phyloP scores from a whole-genome alignment of 2,888 invertebrate genomes.

The Lepidocyrtinus sp. region DNA sequence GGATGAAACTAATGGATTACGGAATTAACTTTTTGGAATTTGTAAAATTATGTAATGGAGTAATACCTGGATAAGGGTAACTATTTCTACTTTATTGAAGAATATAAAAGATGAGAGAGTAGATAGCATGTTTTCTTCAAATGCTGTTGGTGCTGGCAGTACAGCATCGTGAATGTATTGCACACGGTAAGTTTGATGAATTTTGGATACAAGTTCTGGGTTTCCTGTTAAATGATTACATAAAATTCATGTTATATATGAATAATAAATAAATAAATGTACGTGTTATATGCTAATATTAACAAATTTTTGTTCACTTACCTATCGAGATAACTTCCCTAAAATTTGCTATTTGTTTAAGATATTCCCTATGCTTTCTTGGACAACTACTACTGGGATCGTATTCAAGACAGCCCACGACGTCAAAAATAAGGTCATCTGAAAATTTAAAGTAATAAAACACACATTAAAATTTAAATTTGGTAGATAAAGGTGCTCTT shows the following conservation, averaged over 20 bases:
- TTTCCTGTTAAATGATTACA: too few relatives aligned
- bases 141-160: constrained; percentile 94
- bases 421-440: constrained; percentile 95
- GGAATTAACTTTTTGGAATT: background rate
- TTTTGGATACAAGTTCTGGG: constrained; percentile 94
- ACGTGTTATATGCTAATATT: too few relatives aligned
- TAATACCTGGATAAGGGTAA: constrained; percentile 85
- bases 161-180: constrained; percentile 99
- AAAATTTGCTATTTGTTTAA: constrained; percentile 92
- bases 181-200: constrained; percentile 99
- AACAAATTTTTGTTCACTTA: too few relatives aligned
- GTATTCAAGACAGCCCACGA: constrained; percentile 98
- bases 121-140: constrained; percentile 98
- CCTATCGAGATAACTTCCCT: constrained; percentile 95
- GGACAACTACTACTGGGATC: constrained; percentile 89
- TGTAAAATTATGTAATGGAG: background rate
- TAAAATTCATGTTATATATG: too few relatives aligned
- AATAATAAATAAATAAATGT: too few relatives aligned
- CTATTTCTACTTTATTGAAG: constrained; percentile 99
- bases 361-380: constrained; percentile 95
- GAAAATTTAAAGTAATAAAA: constrained; percentile 64
- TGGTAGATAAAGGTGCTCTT: background rate
- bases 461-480: too few relatives aligned
- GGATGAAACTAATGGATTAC: too few relatives aligned
- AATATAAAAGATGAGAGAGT: constrained; percentile 99